Conservation (phyloP, 2,797 vertebrate species). For the Chelon labrosus region DNA sequence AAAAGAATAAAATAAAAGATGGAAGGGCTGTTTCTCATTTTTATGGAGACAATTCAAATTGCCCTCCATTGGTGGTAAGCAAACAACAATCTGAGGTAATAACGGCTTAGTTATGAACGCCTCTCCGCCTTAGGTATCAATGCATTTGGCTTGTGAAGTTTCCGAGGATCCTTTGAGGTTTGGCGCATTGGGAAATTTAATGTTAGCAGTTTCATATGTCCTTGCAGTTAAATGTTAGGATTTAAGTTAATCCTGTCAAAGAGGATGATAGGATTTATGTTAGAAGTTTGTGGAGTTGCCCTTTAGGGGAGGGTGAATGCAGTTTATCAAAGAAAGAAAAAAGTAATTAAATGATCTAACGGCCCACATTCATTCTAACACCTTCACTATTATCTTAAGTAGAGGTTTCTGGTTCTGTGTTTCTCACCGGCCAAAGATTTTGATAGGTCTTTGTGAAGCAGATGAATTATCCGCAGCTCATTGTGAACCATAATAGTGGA, state of each 20-base stretch:
- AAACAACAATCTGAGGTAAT: slow-evolving; percentile 32
- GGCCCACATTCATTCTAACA: slow-evolving; percentile 38
- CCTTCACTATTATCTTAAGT: slow-evolving; percentile 8
- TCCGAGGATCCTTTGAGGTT: slow-evolving; percentile 24
- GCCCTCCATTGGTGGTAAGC: slow-evolving; percentile 21
- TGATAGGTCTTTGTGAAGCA: slow-evolving; percentile 45
- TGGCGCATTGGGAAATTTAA: slow-evolving; percentile 26
- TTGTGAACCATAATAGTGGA: slow-evolving; percentile 67
- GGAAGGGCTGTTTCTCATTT: slow-evolving; percentile 35
- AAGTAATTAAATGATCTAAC: slow-evolving; percentile 21
- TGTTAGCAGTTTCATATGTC: slow-evolving; percentile 40
- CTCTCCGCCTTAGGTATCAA: slow-evolving; percentile 28
- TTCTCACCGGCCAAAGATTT: slow-evolving; percentile 33
- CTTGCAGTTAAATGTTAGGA: slow-evolving; percentile 52
- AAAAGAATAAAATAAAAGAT: not conserved
- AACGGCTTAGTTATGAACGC: slow-evolving; percentile 30
- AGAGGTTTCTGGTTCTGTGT: slow-evolving; percentile 21
- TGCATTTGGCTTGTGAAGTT: slow-evolving; percentile 24
- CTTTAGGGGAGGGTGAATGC: slow-evolving; percentile 16
- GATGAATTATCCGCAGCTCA: slow-evolving; percentile 54
- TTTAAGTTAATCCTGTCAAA: slow-evolving; percentile 59
- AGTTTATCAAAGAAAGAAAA: not conserved
- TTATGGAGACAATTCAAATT: slow-evolving; percentile 35
- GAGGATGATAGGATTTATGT: slow-evolving; percentile 49
- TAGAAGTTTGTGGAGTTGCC: slow-evolving; percentile 37